phyloP scores from a whole-genome alignment of 2,888 invertebrate species.

The Chloromyia formosa region DNA sequence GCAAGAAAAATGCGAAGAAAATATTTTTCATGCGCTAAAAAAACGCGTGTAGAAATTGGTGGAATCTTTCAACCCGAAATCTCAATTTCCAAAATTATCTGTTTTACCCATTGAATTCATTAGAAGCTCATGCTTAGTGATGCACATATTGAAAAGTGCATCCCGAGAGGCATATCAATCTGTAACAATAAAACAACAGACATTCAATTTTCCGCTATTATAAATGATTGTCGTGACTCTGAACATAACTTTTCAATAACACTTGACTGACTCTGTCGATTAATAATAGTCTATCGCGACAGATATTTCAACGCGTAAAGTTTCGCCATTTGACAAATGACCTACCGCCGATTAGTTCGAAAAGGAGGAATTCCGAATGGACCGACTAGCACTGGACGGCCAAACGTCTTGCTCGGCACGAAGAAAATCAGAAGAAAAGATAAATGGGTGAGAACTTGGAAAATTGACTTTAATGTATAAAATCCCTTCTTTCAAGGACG shows the following conservation, averaged over 20 bases:
- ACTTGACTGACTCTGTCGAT: slow-evolving; percentile 16
- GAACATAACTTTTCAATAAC: slow-evolving; percentile 42
- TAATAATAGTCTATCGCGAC: slow-evolving; percentile 40
- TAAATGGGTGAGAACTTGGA: background rate
- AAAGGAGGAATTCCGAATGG: slow-evolving; percentile 1
- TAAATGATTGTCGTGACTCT: slow-evolving; percentile 31
- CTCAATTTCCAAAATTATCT: too few relatives aligned
- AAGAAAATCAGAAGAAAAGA: background rate
- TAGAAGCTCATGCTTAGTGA: too few relatives aligned
- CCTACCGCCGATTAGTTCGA: background rate
- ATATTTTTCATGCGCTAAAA: too few relatives aligned
- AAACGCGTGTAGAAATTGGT: too few relatives aligned
- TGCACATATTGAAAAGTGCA: too few relatives aligned
- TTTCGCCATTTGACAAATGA: slow-evolving; percentile 40
- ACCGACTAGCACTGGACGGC: background rate
- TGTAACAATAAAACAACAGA: background rate
- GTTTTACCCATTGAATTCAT: too few relatives aligned
- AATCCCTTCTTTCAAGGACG: background rate
- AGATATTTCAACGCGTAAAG: slow-evolving; percentile 41
- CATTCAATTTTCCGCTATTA: slow-evolving; percentile 1
- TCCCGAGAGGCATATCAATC: too few relatives aligned
- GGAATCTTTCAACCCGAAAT: too few relatives aligned
- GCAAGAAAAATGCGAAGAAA: too few relatives aligned
- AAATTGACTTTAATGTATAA: background rate
- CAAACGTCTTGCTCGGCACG: background rate